A percentile compares a stretch with the other conserved stretches of the same genome.
These are phyloP conservation scores for Anastatus disparis DNA, from an alignment of 1,140 invertebrate species.

Conservation along the genomic window DNA sequence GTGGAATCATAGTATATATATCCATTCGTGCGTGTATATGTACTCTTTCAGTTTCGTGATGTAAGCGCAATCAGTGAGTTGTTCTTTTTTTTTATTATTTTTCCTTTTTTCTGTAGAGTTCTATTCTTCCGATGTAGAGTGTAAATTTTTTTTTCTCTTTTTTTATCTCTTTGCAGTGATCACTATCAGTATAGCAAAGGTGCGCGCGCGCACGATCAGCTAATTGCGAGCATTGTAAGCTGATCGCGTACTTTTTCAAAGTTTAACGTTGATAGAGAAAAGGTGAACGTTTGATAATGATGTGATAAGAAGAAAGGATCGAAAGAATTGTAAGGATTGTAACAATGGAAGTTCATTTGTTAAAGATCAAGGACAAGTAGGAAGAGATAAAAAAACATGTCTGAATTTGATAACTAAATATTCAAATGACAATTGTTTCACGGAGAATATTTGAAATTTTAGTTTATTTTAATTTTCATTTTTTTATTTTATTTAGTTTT, in stretches of 20 bases:
- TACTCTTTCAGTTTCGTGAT: not conserved
- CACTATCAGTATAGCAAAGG: not conserved
- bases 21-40: not conserved
- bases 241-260: too few relatives aligned
- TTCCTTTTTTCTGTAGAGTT: too few relatives aligned
- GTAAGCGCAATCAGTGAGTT: not conserved
- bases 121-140: too few relatives aligned
- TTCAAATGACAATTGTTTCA: too few relatives aligned
- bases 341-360: not conserved
- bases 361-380: not conserved
- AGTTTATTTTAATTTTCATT: too few relatives aligned
- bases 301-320: not conserved
- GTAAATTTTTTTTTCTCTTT: too few relatives aligned
- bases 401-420: too few relatives aligned
- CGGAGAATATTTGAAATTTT: too few relatives aligned
- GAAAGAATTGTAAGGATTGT: not conserved
- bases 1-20: not conserved
- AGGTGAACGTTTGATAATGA: not conserved
- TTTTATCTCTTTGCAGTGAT: too few relatives aligned
- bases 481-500: too few relatives aligned
- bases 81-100: too few relatives aligned
- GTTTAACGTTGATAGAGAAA: not conserved
- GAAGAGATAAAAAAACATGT: too few relatives aligned
- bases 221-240: constrained; percentile 52
- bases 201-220: constrained; percentile 30